phyloP scores from a whole-genome alignment of 2,113 vertebrate genomes.

The Scartelaos histophorus region DNA sequence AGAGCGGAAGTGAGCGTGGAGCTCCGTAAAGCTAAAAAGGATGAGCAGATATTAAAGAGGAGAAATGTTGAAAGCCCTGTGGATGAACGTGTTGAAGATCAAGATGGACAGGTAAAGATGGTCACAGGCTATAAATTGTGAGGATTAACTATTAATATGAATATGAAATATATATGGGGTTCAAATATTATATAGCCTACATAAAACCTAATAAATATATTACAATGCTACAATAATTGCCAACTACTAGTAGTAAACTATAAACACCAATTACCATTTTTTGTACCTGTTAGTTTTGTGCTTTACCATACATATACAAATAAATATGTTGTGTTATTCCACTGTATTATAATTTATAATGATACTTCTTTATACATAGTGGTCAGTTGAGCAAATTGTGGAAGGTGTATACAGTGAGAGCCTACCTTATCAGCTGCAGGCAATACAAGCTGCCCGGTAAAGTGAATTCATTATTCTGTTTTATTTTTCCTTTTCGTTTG shows the following conservation, averaged over 20 bases:
- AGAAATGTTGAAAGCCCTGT: conserved; percentile 85
- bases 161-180: no score
- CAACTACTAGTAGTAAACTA: no score
- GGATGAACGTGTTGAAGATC: conserved; percentile 85
- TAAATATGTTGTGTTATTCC: neutral
- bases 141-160: neutral
- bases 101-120: conserved; percentile 77
- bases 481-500: neutral
- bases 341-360: neutral
- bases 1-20: conserved; percentile 89
- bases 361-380: conserved; percentile 57
- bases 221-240: no score
- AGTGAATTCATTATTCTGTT: neutral
- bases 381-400: conserved; percentile 89
- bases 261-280: neutral
- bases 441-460: conserved; percentile 90
- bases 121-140: neutral
- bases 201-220: no score
- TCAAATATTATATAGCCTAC: no score
- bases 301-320: neutral
- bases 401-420: conserved; percentile 80
- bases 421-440: conserved; percentile 83
- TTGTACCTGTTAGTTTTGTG: neutral
- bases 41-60: conserved; percentile 91
- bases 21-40: conserved; percentile 90